A percentile compares a stretch with the other conserved stretches of the same genome.
Evolutionary conservation across 1,140 invertebrate genomes (phyloP).

Genomic region (Caenorhabditis latens): DNA sequence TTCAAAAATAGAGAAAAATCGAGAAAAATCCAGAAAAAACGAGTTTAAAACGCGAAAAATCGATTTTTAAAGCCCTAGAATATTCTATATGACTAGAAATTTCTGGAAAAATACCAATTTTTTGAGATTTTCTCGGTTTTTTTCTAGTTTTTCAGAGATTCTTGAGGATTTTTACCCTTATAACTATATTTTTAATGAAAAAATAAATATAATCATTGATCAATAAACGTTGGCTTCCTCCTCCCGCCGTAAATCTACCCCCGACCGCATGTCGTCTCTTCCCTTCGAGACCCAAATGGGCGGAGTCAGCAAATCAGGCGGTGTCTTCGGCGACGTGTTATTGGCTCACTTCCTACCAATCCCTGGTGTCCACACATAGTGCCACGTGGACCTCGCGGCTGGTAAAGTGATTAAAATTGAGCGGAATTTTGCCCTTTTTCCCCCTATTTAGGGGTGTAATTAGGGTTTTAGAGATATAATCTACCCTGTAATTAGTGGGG

Average conservation of each 20-base stretch:
- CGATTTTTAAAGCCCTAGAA: no score
- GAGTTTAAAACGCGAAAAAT: no score
- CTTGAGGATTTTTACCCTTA: background rate
- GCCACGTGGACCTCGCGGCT: constrained; percentile 9
- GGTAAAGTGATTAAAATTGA: no score
- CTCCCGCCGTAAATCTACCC: constrained; percentile 25
- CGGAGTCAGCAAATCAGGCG: background rate
- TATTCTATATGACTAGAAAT: background rate
- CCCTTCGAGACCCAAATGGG: constrained; percentile 16
- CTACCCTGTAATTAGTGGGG: no score
- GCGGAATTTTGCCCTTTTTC: no score
- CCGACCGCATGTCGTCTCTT: background rate
- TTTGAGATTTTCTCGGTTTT: background rate
- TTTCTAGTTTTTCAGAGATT: background rate
- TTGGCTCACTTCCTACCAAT: constrained; percentile 48
- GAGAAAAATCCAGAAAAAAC: background rate
- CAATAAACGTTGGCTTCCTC: background rate
- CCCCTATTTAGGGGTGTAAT: no score
- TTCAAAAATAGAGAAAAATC: background rate
- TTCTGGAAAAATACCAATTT: no score
- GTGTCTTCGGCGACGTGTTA: background rate
- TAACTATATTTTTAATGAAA: background rate
- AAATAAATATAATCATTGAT: constrained; percentile 17
- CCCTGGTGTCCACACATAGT: constrained; percentile 27
- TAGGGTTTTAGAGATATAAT: no score